A percentile compares a stretch with the other conserved stretches of the same genome.
Evolutionary conservation across 2,888 invertebrate genomes (phyloP).

Genomic region (Caenorhabditis wallacei): DNA sequence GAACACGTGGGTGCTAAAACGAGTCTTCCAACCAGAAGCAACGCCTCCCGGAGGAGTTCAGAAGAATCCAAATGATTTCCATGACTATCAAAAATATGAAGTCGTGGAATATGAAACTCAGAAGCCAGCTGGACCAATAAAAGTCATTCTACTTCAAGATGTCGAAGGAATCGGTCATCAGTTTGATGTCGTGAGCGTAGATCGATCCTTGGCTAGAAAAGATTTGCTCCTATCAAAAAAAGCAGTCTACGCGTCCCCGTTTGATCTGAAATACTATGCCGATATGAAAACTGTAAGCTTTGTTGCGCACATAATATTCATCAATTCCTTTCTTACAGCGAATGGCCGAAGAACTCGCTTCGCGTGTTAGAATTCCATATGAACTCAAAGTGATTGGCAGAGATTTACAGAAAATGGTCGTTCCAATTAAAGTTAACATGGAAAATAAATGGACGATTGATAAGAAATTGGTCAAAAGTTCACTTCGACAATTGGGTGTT

Average conservation of each 20-base stretch:
- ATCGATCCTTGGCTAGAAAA: constrained; percentile 72
- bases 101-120: constrained; percentile 73
- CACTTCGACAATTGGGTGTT: constrained; percentile 81
- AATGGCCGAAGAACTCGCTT: constrained; percentile 80
- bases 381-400: constrained; percentile 75
- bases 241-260: constrained; percentile 82
- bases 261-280: constrained; percentile 81
- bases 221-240: constrained; percentile 76
- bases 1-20: constrained; percentile 76
- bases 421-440: constrained; percentile 79
- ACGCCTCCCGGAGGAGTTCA: constrained; percentile 76
- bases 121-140: constrained; percentile 73
- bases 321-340: constrained; percentile 55
- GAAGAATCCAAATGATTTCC: constrained; percentile 78
- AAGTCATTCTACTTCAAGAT: constrained; percentile 80
- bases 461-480: constrained; percentile 71
- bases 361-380: constrained; percentile 78
- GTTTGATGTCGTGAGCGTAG: constrained; percentile 80
- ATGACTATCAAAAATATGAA: constrained; percentile 75
- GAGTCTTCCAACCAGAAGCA: constrained; percentile 74
- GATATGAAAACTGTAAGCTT: constrained; percentile 71
- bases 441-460: constrained; percentile 79
- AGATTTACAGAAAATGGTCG: constrained; percentile 73
- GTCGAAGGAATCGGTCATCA: constrained; percentile 82
- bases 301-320: not conserved